Conservation (phyloP, 1,140 invertebrate genomes). For the Bombyx mandarina region DNA sequence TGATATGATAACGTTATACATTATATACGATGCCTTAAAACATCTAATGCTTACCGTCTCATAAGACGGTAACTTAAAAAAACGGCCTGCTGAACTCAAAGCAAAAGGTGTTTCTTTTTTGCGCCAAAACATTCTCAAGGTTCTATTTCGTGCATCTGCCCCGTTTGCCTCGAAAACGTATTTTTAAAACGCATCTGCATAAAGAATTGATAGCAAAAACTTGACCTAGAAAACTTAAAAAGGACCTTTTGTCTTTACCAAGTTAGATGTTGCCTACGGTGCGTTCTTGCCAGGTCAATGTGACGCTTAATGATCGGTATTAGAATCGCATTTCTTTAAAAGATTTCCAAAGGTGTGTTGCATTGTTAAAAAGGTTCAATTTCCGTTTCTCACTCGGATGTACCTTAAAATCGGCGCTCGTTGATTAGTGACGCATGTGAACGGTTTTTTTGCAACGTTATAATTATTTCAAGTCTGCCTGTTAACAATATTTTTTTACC, state of each 20-base stretch:
- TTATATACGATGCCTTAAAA: too few relatives aligned
- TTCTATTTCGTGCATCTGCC: conserved; percentile 54
- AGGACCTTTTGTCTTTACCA: conserved; percentile 36
- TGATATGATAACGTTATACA: too few relatives aligned
- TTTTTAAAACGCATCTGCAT: conserved; percentile 61
- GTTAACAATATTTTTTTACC: conserved; percentile 26
- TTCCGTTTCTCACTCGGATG: conserved; percentile 55
- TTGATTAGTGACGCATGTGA: conserved; percentile 9
- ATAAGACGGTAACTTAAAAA: conserved; percentile 15
- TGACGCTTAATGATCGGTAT: conserved; percentile 8
- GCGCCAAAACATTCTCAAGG: conserved; percentile 48
- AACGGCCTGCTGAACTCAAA: conserved; percentile 33
- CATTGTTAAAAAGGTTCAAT: conserved; percentile 60
- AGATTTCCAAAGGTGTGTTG: conserved; percentile 5
- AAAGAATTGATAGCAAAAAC: conserved; percentile 65
- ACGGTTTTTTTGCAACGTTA: conserved; percentile 6
- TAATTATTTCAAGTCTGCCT: background rate
- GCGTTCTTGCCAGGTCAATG: background rate
- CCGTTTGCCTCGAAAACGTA: conserved; percentile 32
- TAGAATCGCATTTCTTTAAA: background rate
- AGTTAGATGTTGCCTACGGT: conserved; percentile 6
- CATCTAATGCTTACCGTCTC: too few relatives aligned
- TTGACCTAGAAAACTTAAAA: conserved; percentile 63
- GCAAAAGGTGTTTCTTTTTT: conserved; percentile 49
- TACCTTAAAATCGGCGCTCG: conserved; percentile 54